phyloP scores from a whole-genome alignment of 2,113 vertebrate species.

The Ascaphus truei region DNA sequence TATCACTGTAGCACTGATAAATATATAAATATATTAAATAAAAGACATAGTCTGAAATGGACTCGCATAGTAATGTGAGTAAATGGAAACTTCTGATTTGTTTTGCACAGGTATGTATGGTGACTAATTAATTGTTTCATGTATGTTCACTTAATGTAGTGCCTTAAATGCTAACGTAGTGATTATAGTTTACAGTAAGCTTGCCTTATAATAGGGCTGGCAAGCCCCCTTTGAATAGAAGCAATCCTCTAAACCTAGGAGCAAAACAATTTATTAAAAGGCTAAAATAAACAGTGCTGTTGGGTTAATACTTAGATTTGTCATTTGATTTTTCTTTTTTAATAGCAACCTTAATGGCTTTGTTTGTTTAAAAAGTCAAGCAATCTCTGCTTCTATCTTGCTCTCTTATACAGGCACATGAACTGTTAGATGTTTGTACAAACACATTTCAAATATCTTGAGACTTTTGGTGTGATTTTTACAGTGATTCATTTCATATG shows the following conservation, averaged over 20 bases:
- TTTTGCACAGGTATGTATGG: slow-evolving; percentile 87
- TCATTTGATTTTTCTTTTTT: not conserved
- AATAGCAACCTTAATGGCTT: not conserved
- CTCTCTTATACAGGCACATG: slow-evolving; percentile 48
- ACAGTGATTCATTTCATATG: slow-evolving; percentile 29
- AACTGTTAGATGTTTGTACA: slow-evolving; percentile 56
- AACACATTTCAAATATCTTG: slow-evolving; percentile 52
- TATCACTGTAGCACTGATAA: slow-evolving; percentile 76
- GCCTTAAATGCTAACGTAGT: slow-evolving; percentile 82
- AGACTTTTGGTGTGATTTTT: slow-evolving; percentile 36
- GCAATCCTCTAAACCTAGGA: slow-evolving; percentile 24
- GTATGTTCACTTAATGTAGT: slow-evolving; percentile 74
- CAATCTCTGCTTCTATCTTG: slow-evolving; percentile 35
- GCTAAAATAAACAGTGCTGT: not conserved
- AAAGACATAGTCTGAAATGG: slow-evolving; percentile 1
- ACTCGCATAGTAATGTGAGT: slow-evolving; percentile 46
- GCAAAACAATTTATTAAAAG: slow-evolving; percentile 27
- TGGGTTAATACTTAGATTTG: not conserved
- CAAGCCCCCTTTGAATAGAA: slow-evolving; percentile 62
- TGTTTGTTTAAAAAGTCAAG: slow-evolving; percentile 22
- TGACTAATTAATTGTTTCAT: slow-evolving; percentile 72
- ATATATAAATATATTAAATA: slow-evolving; percentile 15
- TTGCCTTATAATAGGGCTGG: slow-evolving; percentile 76
- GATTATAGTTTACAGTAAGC: slow-evolving; percentile 83
- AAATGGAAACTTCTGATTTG: slow-evolving; percentile 68